Evolutionary conservation across 1,140 invertebrate species (phyloP).

Genomic region (Aradophagus sp.): DNA sequence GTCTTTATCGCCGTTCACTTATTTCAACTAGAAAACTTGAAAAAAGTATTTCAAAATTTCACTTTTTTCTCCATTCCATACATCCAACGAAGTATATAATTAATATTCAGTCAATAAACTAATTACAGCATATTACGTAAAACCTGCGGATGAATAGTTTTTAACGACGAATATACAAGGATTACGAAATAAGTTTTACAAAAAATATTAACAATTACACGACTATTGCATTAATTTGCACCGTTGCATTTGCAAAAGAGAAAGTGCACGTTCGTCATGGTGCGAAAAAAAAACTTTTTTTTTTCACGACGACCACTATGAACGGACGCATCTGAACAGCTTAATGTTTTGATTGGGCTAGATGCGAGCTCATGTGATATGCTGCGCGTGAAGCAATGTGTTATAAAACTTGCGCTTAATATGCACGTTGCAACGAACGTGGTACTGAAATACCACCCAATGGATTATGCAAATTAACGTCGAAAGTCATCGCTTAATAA

Average conservation of each 20-base stretch:
- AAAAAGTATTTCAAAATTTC: constrained; percentile 1
- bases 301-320: too few relatives aligned
- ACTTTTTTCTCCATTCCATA: too few relatives aligned
- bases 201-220: constrained; percentile 31
- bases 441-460: constrained; percentile 63
- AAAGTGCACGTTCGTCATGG: constrained; percentile 34
- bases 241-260: constrained; percentile 26
- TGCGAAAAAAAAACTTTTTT: constrained; percentile 36
- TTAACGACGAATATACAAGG: constrained; percentile 17
- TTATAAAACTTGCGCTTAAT: constrained; percentile 54
- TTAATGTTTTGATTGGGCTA: constrained; percentile 64
- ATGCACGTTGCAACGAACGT: constrained; percentile 58
- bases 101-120: too few relatives aligned
- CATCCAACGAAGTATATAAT: too few relatives aligned
- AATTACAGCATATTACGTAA: too few relatives aligned
- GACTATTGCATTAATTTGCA: constrained; percentile 11
- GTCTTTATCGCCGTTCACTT: background rate
- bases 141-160: too few relatives aligned
- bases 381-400: constrained; percentile 33
- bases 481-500: constrained; percentile 64
- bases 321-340: constrained; percentile 59
- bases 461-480: constrained; percentile 63
- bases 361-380: constrained; percentile 53
- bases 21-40: background rate
- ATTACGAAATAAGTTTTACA: constrained; percentile 26